Conservation (phyloP, 2,113 vertebrate species). For the Mixornis gularis region DNA sequence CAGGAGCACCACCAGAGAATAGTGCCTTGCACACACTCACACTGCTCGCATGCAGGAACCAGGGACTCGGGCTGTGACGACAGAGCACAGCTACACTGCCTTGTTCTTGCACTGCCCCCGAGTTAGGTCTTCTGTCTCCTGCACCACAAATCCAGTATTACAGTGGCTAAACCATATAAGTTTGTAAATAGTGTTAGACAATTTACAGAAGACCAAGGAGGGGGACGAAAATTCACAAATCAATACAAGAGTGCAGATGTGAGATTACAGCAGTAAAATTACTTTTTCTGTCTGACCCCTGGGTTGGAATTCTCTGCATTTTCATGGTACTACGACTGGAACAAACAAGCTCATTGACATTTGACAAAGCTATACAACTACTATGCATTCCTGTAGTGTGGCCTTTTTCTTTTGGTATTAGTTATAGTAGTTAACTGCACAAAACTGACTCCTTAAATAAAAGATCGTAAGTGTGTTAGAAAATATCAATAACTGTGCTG, state of each 20-base stretch:
- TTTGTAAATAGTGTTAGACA: neutral
- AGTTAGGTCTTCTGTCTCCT: neutral
- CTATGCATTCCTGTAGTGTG: neutral
- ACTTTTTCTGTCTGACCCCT: neutral
- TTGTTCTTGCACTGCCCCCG: neutral
- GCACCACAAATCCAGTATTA: neutral
- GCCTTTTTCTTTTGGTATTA: neutral
- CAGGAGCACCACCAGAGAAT: neutral
- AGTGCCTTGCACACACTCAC: neutral
- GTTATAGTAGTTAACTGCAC: neutral
- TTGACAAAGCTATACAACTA: slow-evolving; percentile 29
- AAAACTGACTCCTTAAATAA: neutral
- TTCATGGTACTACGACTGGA: neutral
- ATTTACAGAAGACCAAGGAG: neutral
- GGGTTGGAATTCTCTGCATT: neutral
- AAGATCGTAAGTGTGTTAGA: neutral
- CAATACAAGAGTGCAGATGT: neutral
- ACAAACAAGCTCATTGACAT: neutral
- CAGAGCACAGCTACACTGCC: neutral
- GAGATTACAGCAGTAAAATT: neutral
- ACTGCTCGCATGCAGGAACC: neutral
- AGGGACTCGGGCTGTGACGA: neutral
- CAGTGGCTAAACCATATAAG: neutral
- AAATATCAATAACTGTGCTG: neutral
- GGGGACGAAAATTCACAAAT: neutral